Base-by-base conservation (phyloP, 2,113 vertebrate species). In the Seriola aureovittata region DNA sequence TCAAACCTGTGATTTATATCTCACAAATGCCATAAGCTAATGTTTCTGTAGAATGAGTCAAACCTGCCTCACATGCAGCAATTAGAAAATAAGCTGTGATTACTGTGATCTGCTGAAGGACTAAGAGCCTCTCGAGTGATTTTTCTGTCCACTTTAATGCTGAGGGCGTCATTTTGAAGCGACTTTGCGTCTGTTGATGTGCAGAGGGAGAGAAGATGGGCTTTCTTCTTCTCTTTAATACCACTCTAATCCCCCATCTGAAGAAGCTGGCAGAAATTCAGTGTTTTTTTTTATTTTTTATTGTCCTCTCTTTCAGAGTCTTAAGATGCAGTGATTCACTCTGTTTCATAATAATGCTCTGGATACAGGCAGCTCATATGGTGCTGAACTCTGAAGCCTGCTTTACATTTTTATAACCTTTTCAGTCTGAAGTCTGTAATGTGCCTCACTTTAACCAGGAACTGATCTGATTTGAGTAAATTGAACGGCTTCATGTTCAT, bases 1-100 rank as follows among this genome's bases (percentile, higher is more conserved):
- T 58, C 52, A 71, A 68, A 57, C 21, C 29, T 60, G 36, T 63
- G 38, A 66, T 78, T 89, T 73, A 32, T 12, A 16, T n/a, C 42
- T 66, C 71, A 25, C 54, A 54, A 36, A 29, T 11, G 29, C 58
- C 75, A 17, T 46, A 38, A 57, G 11, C 75, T 74, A 78, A 89
- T 78, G 75, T 42, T 29, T 57, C 60, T 16, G 58, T 50, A 17
- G 58, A 66, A 17, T 1, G 29, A 68, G 77, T 81, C 29, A 77
- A 70, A 80, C 3, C 67, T 17, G 60, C 23, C 38, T 68, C 64
- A 10, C 60, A 10, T 23, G 34, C 16, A 3, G 67, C 3, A 5
- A 76, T 80, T 68, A 76, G 52, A 69, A 32, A 74, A 88, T 57
- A 21, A 55, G 32, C 40, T 3, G 0, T 74, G 71, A 90, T 89